phyloP scores from a whole-genome alignment of 1,140 invertebrate genomes.

The Berghia stephanieae region DNA sequence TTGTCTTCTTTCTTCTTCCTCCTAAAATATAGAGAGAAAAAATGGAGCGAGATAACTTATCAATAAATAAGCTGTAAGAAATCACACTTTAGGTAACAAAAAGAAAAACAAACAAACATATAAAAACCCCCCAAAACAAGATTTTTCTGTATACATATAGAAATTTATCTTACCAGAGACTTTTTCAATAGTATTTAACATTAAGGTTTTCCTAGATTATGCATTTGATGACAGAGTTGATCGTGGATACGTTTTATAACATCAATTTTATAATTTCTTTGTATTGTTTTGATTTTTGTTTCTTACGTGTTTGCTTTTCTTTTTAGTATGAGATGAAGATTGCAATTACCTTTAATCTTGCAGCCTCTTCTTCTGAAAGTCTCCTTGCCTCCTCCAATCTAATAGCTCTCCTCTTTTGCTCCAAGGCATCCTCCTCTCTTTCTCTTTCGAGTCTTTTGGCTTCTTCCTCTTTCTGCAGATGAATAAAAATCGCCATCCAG shows the following conservation, averaged over 20 bases:
- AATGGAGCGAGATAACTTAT: too few relatives aligned
- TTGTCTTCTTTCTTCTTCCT: slow-evolving; percentile 44
- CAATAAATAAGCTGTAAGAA: neutral
- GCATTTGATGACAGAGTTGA: neutral
- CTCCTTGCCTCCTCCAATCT: slow-evolving; percentile 50
- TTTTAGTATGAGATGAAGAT: too few relatives aligned
- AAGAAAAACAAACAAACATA: neutral
- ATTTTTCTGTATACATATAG: neutral
- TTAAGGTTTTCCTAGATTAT: neutral
- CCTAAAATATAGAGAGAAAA: slow-evolving; percentile 33
- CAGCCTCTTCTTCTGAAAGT: slow-evolving; percentile 52
- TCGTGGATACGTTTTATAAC: neutral
- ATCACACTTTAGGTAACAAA: neutral
- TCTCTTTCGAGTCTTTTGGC: slow-evolving; percentile 44
- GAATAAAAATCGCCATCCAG: neutral
- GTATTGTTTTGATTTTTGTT: too few relatives aligned
- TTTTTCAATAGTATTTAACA: neutral
- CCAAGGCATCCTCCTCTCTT: slow-evolving; percentile 48
- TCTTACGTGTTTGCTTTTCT: too few relatives aligned
- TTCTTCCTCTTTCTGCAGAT: slow-evolving; percentile 50
- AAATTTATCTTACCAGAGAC: neutral
- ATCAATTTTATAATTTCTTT: too few relatives aligned
- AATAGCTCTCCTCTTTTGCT: slow-evolving; percentile 42
- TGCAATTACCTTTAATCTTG: slow-evolving; percentile 47
- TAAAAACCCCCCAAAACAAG: neutral